These are phyloP conservation scores for Caenorhabditis macrosperma DNA, from an alignment of 2,888 invertebrate genomes.

Conservation along the genomic window DNA sequence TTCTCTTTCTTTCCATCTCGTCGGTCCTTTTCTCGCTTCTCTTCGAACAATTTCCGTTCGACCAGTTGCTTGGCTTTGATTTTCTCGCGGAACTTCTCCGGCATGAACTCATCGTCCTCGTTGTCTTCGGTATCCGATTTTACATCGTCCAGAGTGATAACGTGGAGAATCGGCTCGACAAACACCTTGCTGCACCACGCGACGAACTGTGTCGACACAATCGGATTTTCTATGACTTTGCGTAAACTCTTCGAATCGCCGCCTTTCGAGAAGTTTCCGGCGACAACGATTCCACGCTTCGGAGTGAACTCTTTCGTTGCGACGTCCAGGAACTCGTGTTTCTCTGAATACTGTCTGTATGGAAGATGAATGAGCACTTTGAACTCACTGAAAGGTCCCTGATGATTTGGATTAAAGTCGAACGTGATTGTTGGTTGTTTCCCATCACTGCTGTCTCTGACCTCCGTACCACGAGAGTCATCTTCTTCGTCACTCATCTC, in stretches of 20 bases:
- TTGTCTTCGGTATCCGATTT: conserved; percentile 15
- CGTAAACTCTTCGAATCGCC: conserved; percentile 53
- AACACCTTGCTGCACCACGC: conserved; percentile 79
- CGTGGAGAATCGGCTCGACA: conserved; percentile 71
- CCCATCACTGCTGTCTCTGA: no score
- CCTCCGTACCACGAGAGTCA: no score
- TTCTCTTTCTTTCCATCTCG: conserved; percentile 32
- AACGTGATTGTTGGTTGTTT: no score
- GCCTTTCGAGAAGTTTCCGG: conserved; percentile 22
- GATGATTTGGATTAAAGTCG: background rate
- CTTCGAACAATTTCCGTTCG: conserved; percentile 17
- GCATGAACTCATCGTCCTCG: conserved; percentile 56
- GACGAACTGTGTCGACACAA: conserved; percentile 76
- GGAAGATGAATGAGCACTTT: background rate
- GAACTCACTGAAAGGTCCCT: conserved; percentile 1
- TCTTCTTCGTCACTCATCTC: conserved; percentile 28
- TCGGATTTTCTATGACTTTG: conserved; percentile 51
- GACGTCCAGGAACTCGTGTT: conserved; percentile 30
- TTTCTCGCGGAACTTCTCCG: conserved; percentile 28
- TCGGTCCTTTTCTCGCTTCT: conserved; percentile 26
- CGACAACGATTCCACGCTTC: conserved; percentile 40
- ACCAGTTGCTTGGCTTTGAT: conserved; percentile 33
- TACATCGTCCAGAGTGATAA: conserved; percentile 49
- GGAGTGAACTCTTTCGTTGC: conserved; percentile 58
- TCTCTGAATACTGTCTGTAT: background rate